Percentiles rank a stretch among this genome's conserved stretches.
Evolutionary conservation across 2,113 vertebrate species (phyloP).

Genomic region (Rhadina sibilatrix): DNA sequence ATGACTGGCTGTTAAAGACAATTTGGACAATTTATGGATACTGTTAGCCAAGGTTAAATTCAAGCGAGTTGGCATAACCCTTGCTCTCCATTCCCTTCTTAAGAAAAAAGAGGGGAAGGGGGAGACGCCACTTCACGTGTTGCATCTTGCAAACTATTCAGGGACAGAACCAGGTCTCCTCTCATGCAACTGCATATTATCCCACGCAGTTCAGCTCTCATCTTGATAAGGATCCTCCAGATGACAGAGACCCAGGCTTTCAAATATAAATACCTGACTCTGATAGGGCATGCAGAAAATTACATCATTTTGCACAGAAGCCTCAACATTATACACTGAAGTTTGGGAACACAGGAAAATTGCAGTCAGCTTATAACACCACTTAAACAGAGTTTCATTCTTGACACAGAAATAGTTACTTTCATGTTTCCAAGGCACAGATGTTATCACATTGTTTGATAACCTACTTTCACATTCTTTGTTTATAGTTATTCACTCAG

Average conservation of each 20-base stretch:
- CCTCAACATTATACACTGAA: background rate
- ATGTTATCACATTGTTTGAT: slow-evolving; percentile 42
- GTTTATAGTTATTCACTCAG: slow-evolving; percentile 27
- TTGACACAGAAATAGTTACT: slow-evolving; percentile 46
- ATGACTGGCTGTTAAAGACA: background rate
- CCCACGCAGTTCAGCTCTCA: slow-evolving; percentile 55
- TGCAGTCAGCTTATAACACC: slow-evolving; percentile 2
- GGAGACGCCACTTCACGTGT: slow-evolving; percentile 17
- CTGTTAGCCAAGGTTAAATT: background rate
- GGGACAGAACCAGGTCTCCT: slow-evolving; percentile 45
- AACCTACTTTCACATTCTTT: slow-evolving; percentile 51
- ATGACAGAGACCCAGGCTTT: slow-evolving; percentile 40
- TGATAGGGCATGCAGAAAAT: slow-evolving; percentile 46
- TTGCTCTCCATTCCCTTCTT: slow-evolving; percentile 14
- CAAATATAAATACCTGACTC: slow-evolving; percentile 52
- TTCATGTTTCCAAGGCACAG: slow-evolving; percentile 50
- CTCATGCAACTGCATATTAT: slow-evolving; percentile 38
- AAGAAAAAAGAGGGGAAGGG: background rate
- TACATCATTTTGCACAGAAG: background rate
- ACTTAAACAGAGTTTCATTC: slow-evolving; percentile 16
- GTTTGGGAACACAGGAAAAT: background rate
- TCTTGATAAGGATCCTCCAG: slow-evolving; percentile 50
- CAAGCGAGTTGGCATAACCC: background rate
- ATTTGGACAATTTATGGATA: background rate
- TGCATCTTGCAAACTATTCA: slow-evolving; percentile 49